Evolutionary conservation across 2,888 invertebrate genomes (phyloP), one percentile per base, ranked within the genome.

Genomic region (Lagria hirta): DNA sequence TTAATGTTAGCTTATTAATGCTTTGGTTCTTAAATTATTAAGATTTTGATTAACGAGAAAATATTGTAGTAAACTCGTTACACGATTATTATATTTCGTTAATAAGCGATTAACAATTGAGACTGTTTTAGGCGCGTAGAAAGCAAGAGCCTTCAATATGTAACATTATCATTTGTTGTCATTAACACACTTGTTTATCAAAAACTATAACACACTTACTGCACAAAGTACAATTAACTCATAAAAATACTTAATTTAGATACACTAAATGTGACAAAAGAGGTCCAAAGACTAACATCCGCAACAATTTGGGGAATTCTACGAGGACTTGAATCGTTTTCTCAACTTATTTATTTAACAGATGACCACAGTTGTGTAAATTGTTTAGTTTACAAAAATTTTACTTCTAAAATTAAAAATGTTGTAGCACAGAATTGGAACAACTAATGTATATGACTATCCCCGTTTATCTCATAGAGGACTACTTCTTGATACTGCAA

Each of bases 321-420:
- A 22, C 76, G 91, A 58, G 95, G 90, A 1, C 72, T 96, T 52
- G 94, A 95, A 71, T 86, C 89, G 0, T 88, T 93, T 66, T 82
- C 86, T 2, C 95, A 95, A 61, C 71, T 92, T 5, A 70, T 88
- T 15, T 75, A 75, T 56, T 55, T 68, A 12, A 60, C 58, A 11
- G 56, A 57, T 62, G 38, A 67, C 65, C 51, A 51, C 10, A 33
- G 34, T 14, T 42, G 42, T 21, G 60, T 58, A 55, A 52, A 45
- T 45, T 14, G 14, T 18, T 11, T 23, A 16, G 4, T 4, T 23
- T 8, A 5, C 7, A 26, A n/a, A n/a, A n/a, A n/a, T n/a, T n/a
- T n/a, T n/a, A n/a, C n/a, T n/a, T n/a, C n/a, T n/a, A 13, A n/a
- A 12, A 17, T 13, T 27, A 26, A 32, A n/a, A 15, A 14, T 17